Evolutionary conservation across 2,888 invertebrate genomes (phyloP), one percentile per base, ranked within the genome.

Genomic region (Hemicrepidius hirtus): DNA sequence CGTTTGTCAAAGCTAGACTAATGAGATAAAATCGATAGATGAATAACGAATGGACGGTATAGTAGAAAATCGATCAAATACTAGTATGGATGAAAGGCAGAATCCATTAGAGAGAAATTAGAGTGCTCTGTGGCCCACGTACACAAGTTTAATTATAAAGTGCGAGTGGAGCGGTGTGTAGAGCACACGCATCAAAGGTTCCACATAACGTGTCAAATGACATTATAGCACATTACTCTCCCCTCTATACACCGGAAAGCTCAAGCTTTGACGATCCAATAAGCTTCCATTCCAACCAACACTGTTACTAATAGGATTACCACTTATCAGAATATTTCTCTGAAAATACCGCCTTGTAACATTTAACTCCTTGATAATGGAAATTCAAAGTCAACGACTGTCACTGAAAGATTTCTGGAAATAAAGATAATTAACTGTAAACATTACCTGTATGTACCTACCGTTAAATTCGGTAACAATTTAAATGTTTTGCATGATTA

Each of bases 81-180:
- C 73, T 73, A 79, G 80, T 80, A 77, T 79, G 82, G 81, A 82
- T 82, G 82, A 82, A 83, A 82, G 82, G 81, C 81, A 80, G 78
- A 80, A 81, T 81, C 82, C 82, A 83, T 83, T 83, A 83, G 81
- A 78, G 81, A 79, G 79, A 80, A 81, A 83, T 83, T 83, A 82
- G 80, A 80, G 82, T 80, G 77, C 75, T 77, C 75, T 77, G 77
- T 71, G 75, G 76, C 67, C 76, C 78, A 78, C 78, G 81, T 80
- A 79, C 80, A 81, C 82, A 81, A 81, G 80, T 82, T 82, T 83
- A 84, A 84, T 84, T 84, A 83, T 82, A 81, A 82, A 82, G 82
- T 82, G 75, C 73, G 75, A 70, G 73, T 64, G 73, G 71, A 68
- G 74, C 71, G 71, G 74, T 74, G 76, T 75, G 75, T 76, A 75